Percentiles rank a stretch among this genome's conserved stretches.
These are phyloP conservation scores for Euborellia annulipes DNA, from an alignment of 1,140 invertebrate genomes.

Conservation along the genomic window DNA sequence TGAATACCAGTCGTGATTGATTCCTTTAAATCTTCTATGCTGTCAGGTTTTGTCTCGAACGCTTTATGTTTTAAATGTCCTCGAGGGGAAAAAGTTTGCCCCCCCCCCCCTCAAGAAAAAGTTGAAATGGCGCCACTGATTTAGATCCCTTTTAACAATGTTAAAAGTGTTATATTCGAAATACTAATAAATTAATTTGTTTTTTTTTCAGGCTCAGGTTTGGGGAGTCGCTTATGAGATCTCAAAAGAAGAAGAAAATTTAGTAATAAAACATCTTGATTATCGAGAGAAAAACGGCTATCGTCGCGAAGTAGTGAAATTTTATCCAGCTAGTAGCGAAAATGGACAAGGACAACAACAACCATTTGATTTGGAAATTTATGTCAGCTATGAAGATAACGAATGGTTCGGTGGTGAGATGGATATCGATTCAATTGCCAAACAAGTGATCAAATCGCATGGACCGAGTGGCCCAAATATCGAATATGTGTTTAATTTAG, in stretches of 20 bases:
- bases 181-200: not conserved
- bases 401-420: conserved; percentile 56
- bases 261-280: conserved; percentile 67
- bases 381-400: conserved; percentile 65
- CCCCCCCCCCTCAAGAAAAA: too few relatives aligned
- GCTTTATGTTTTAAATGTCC: too few relatives aligned
- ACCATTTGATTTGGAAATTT: conserved; percentile 60
- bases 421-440: conserved; percentile 56
- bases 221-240: conserved; percentile 90
- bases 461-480: conserved; percentile 77
- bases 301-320: conserved; percentile 44
- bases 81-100: too few relatives aligned
- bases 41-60: too few relatives aligned
- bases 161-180: not conserved
- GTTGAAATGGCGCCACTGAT: conserved; percentile 12
- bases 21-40: too few relatives aligned
- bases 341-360: conserved; percentile 15
- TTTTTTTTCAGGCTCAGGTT: conserved; percentile 40
- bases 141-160: conserved; percentile 18
- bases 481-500: conserved; percentile 78
- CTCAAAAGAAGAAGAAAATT: conserved; percentile 41
- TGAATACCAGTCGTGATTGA: too few relatives aligned
- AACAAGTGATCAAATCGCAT: conserved; percentile 48
- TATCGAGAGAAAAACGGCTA: conserved; percentile 85
- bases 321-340: conserved; percentile 38